A percentile compares a stretch with the other conserved stretches of the same genome.
Evolutionary conservation across 2,888 invertebrate genomes (phyloP).

Genomic region (Anorthoa munda): DNA sequence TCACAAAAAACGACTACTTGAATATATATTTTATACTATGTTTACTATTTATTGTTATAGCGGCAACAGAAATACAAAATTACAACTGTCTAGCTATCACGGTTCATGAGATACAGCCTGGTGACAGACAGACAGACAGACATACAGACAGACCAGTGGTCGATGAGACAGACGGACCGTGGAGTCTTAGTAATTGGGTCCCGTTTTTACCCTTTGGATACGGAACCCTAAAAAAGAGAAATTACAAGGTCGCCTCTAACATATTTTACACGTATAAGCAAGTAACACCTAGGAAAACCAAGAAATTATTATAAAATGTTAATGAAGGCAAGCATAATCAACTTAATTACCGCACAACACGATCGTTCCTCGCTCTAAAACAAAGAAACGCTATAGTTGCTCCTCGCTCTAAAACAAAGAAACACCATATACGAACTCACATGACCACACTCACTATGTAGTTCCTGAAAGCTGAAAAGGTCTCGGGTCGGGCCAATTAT

Average conservation of each 20-base stretch:
- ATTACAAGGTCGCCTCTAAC: background rate
- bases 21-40: too few relatives aligned
- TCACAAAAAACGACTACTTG: too few relatives aligned
- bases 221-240: background rate
- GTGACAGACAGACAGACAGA: too few relatives aligned
- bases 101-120: too few relatives aligned
- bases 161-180: too few relatives aligned
- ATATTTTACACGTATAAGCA: background rate
- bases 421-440: constrained; percentile 51
- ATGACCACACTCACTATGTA: constrained; percentile 70
- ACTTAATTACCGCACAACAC: constrained; percentile 8
- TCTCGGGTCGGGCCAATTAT: constrained; percentile 90
- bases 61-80: too few relatives aligned
- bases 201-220: too few relatives aligned
- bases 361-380: constrained; percentile 8
- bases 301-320: background rate
- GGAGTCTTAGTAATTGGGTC: too few relatives aligned
- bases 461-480: constrained; percentile 86
- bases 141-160: too few relatives aligned
- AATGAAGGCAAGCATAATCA: background rate
- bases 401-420: constrained; percentile 40
- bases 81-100: too few relatives aligned
- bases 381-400: constrained; percentile 41
- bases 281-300: background rate
- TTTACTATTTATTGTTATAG: too few relatives aligned